Evolutionary conservation across 2,113 vertebrate genomes (phyloP), one percentile per base, ranked within the genome.

Genomic region (Ctenodactylus gundi): DNA sequence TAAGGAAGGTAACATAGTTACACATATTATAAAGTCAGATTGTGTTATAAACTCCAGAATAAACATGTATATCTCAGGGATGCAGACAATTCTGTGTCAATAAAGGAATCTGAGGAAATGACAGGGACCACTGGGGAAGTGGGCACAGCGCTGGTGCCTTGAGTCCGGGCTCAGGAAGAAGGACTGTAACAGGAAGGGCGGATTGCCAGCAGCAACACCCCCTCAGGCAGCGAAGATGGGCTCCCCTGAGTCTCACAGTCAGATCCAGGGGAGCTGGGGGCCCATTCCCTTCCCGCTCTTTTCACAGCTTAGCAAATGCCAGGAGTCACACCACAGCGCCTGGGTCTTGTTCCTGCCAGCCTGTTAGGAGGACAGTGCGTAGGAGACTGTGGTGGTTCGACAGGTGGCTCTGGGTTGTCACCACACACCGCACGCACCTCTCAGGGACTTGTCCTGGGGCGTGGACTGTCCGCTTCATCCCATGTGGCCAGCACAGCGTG

Each of bases 21-120:
- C 12, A 83, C 55, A 51, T 17, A 41, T 77, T 65, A 21, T 46
- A 91, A 88, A 72, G 36, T 70, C 76, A 75, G 58, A 55, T 55
- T 68, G 7, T 10, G 46, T 49, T 77, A 55, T 3, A 73, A 46
- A 76, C 9, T 90, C 64, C 13, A 41, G 31, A 72, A 46, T 3
- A n/a, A 84, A 83, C 65, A 34, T 57, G 20, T 39, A 44, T 41
- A 5, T 9, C 34, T 72, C 2, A 23, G 6, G 44, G 4, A 29
- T 27, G 60, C 11, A 21, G 14, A 62, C 6, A 44, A 44, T 84
- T 36, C 46, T 65, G 8, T 21, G 36, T 5, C 27, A 62, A 31
- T 7, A 76, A 64, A 49, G 41, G 13, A 70, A 76, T 23, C 1
- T 58, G 65, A 64, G 84, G 70, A 27, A 85, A 51, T 55, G 25